These are phyloP conservation scores for Acronicta psi DNA, from an alignment of 2,888 invertebrate genomes.

Conservation along the genomic window DNA sequence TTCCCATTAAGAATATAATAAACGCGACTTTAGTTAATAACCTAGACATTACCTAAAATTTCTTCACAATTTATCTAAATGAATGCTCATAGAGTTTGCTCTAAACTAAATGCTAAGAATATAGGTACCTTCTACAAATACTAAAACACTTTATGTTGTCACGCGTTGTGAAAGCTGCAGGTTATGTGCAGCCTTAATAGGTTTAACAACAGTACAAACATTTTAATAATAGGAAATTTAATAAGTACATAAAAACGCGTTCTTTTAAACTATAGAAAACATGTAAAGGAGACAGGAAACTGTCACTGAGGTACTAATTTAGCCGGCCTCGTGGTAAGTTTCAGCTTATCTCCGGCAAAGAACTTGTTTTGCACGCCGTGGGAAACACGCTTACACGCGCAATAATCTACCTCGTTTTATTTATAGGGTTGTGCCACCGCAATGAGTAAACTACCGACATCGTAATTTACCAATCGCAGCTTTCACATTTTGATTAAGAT, in stretches of 20 bases:
- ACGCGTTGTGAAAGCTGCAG: constrained; percentile 8
- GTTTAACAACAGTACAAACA: background rate
- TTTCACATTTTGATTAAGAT: constrained; percentile 66
- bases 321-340: constrained; percentile 80
- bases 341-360: constrained; percentile 81
- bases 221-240: constrained; percentile 28
- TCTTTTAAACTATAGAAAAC: constrained; percentile 59
- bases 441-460: constrained; percentile 51
- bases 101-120: background rate
- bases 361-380: constrained; percentile 87
- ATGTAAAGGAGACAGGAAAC: constrained; percentile 81
- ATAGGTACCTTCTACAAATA: background rate
- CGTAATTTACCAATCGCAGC: constrained; percentile 59
- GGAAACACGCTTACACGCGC: constrained; percentile 83
- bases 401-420: constrained; percentile 82
- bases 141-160: background rate
- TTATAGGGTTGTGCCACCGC: constrained; percentile 75
- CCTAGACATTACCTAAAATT: no score
- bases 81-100: no score
- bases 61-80: no score
- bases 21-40: no score
- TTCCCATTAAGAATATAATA: no score
- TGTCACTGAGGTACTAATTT: constrained; percentile 85
- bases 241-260: constrained; percentile 37
- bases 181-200: background rate